Evolutionary conservation across 2,797 vertebrate genomes (phyloP).

Genomic region (Kryptolebias ocellatus): DNA sequence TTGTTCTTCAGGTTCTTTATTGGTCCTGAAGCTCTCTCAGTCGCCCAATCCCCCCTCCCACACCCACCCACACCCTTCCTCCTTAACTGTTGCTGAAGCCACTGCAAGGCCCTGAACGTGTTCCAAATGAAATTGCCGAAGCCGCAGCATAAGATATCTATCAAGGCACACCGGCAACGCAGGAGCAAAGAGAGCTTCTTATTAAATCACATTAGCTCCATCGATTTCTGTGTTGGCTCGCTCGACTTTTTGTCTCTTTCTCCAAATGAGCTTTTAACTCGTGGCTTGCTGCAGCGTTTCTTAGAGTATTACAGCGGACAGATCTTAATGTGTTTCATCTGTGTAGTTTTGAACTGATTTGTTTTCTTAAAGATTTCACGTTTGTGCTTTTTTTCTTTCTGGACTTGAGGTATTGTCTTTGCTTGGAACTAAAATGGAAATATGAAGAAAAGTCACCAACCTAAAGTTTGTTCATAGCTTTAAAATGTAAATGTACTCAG

Average conservation of each 20-base stretch:
- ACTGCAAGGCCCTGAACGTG: slow-evolving; percentile 64
- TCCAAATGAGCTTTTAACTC: slow-evolving; percentile 78
- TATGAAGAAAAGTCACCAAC: too few species aligned
- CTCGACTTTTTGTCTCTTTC: slow-evolving; percentile 76
- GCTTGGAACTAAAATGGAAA: too few species aligned
- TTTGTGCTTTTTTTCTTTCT: not conserved
- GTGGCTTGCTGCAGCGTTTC: slow-evolving; percentile 61
- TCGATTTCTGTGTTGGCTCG: slow-evolving; percentile 74
- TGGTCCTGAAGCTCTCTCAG: not conserved
- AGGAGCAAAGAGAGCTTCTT: slow-evolving; percentile 72
- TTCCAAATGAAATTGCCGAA: slow-evolving; percentile 80
- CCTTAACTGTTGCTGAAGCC: slow-evolving; percentile 54
- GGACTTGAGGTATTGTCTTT: not conserved
- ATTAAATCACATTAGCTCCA: slow-evolving; percentile 82
- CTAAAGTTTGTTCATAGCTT: too few species aligned
- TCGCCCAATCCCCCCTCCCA: not conserved
- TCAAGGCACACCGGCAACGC: slow-evolving; percentile 63
- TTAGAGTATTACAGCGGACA: slow-evolving; percentile 54
- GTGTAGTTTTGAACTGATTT: slow-evolving; percentile 9
- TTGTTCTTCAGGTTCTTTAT: not conserved
- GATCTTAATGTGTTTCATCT: slow-evolving; percentile 39
- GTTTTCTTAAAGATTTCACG: not conserved
- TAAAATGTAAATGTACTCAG: not conserved
- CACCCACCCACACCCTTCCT: slow-evolving; percentile 8
- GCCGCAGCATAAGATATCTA: slow-evolving; percentile 74